A percentile compares a stretch with the other conserved stretches of the same genome.
Conservation (phyloP, 2,888 invertebrate genomes). For the Pheosia gnoma region DNA sequence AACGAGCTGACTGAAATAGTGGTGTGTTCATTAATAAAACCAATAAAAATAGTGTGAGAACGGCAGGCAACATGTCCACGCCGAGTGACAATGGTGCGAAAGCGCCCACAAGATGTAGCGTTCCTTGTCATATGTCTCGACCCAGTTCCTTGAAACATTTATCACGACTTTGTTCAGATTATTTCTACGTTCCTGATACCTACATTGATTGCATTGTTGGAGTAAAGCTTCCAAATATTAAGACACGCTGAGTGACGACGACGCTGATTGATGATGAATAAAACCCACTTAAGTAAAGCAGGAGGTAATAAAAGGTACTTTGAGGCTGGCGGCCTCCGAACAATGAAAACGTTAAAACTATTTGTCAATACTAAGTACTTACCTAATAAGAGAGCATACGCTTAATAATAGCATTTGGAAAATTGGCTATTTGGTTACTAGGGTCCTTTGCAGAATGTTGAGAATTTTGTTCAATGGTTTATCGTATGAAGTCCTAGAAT, state of each 20-base stretch:
- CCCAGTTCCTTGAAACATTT: constrained; percentile 56
- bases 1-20: constrained; percentile 34
- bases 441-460: too few species aligned
- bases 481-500: too few species aligned
- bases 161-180: constrained; percentile 38
- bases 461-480: too few species aligned
- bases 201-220: constrained; percentile 64
- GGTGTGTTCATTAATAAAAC: constrained; percentile 37
- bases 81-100: constrained; percentile 39
- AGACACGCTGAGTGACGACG: constrained; percentile 37
- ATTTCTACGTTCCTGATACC: constrained; percentile 58
- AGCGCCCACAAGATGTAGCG: constrained; percentile 40
- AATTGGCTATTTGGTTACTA: too few species aligned
- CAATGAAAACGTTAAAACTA: too few species aligned
- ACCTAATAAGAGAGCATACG: too few species aligned
- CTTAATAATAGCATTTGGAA: too few species aligned
- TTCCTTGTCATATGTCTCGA: constrained; percentile 31
- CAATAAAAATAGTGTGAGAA: constrained; percentile 48
- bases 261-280: constrained; percentile 32
- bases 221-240: constrained; percentile 32
- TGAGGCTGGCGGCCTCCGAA: too few species aligned
- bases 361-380: too few species aligned
- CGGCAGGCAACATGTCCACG: constrained; percentile 22
- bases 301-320: too few species aligned
- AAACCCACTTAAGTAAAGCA: constrained; percentile 7